Base-by-base conservation (phyloP, 2,113 vertebrate genomes). In the Phocoena sinus region DNA sequence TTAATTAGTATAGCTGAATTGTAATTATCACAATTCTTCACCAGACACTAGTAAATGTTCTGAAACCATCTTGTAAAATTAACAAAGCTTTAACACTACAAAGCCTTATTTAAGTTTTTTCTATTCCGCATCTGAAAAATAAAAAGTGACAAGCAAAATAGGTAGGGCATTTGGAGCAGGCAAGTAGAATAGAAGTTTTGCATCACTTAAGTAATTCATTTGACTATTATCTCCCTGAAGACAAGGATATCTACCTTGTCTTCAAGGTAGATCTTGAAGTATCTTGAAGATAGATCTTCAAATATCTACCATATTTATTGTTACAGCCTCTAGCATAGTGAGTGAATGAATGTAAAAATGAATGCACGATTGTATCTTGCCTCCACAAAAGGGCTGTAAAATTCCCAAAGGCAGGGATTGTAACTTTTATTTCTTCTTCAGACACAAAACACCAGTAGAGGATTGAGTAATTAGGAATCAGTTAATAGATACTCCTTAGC, bases 1-100 rank as follows among this genome's bases (percentile, higher is more conserved):
- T 98, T 97, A 96, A 97, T 97, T 97, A 97, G 96, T 70, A 80
- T 65, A 93, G 74, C 86, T 96, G 90, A 97, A 97, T 97, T 98
- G 97, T 98, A 96, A 98, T 98, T 97, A 97, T 97, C 73, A 76
- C 58, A 87, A 15, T 97, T 97, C 96, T 96, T 97, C 92, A 97
- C 89, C 94, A 97, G 89, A 92, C 53, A 94, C 96, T 71, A 74
- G 95, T 62, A 96, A 96, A 97, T 96, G 87, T 96, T 83, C 94
- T 95, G 58, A 96, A 95, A 87, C 74, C 79, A 71, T 95, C 87
- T 89, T 97, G 90, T 97, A 97, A 98, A 95, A 95, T 96, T 95
- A 97, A 93, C 94, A 97, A 95, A 97, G 97, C 89, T 95, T 94
- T 89, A 96, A 93, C 38, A 95, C 28, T 50, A 94, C 82, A 89